phyloP scores from a whole-genome alignment of 2,797 vertebrate species.

The Picus viridis region DNA sequence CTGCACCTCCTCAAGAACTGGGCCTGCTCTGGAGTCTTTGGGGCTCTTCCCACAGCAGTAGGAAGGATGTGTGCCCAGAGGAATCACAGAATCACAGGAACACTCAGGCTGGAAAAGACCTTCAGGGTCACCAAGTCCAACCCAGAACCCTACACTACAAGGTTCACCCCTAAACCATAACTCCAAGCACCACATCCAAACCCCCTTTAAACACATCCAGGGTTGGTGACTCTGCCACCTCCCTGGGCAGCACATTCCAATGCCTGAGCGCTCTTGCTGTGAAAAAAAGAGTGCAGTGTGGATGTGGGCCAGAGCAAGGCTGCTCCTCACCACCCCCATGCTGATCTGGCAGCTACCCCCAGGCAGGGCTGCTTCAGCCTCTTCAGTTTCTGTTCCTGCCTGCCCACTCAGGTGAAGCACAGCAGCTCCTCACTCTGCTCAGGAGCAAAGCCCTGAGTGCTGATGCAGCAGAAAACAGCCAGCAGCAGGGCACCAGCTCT shows the following conservation, averaged over 20 bases:
- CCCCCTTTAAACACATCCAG: too few relatives aligned
- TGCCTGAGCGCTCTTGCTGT: too few relatives aligned
- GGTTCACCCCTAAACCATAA: too few relatives aligned
- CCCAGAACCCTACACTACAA: too few relatives aligned
- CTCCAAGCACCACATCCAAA: too few relatives aligned
- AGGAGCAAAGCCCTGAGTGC: accelerated
- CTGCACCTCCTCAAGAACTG: neutral
- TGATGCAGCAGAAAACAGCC: neutral
- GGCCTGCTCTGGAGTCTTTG: accelerated
- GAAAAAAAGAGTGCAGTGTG: neutral
- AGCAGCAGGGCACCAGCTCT: accelerated
- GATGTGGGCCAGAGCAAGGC: too few relatives aligned
- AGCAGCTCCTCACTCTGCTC: accelerated
- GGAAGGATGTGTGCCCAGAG: neutral
- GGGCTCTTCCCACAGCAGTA: neutral
- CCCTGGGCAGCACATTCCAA: too few relatives aligned
- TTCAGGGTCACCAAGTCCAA: too few relatives aligned
- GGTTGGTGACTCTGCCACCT: too few relatives aligned
- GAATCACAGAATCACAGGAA: neutral
- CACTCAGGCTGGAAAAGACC: too few relatives aligned
- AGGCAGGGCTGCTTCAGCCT: neutral
- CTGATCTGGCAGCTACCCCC: accelerated
- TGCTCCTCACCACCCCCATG: neutral
- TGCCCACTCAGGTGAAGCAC: neutral
- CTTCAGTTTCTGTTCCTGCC: neutral